phyloP scores from a whole-genome alignment of 2,797 vertebrate genomes.

The Poeciliopsis infans region DNA sequence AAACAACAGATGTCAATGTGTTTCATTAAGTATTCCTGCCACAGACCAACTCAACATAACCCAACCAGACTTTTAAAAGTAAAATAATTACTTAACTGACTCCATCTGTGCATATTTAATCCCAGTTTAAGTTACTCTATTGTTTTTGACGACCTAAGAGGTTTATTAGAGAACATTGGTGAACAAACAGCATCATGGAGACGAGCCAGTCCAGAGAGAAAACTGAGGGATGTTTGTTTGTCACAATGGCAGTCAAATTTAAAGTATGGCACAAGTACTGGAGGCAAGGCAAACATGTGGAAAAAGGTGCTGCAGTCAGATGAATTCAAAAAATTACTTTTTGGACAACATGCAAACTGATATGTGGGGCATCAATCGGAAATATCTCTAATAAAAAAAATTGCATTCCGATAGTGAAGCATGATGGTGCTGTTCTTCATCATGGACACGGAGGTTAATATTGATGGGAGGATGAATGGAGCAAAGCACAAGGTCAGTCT shows the following conservation, averaged over 20 bases:
- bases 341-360: not conserved
- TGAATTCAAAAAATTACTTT: not conserved
- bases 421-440: not conserved
- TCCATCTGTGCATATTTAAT: not conserved
- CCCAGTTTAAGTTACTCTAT: not conserved
- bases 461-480: not conserved
- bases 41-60: constrained; percentile 2
- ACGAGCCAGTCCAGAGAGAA: not conserved
- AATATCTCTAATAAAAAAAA: not conserved
- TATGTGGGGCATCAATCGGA: not conserved
- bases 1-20: not conserved
- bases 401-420: not conserved
- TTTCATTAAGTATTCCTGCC: not conserved
- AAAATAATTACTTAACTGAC: not conserved
- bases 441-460: not conserved
- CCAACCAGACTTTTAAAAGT: not conserved
- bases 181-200: not conserved
- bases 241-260: not conserved
- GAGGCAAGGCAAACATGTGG: not conserved
- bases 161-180: not conserved
- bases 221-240: not conserved
- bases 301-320: not conserved
- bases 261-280: not conserved
- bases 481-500: not conserved
- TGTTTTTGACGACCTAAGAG: not conserved